phyloP scores from a whole-genome alignment of 1,140 invertebrate species.

The Pseudomyrmex dendroicus region DNA sequence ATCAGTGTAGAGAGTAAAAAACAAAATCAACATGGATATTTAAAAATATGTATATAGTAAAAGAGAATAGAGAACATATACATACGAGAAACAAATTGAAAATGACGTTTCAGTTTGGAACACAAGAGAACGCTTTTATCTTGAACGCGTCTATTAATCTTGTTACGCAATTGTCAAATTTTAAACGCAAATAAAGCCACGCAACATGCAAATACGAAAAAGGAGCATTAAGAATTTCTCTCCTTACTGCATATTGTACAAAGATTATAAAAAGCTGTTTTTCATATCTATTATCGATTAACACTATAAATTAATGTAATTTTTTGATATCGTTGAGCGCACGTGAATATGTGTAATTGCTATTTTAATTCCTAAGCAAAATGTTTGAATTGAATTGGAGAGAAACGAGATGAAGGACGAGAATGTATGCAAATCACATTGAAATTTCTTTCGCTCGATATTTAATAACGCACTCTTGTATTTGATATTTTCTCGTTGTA shows the following conservation, averaged over 20 bases:
- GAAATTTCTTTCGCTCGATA: constrained; percentile 51
- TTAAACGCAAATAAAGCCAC: background rate
- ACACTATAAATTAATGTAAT: constrained; percentile 13
- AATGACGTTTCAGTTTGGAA: background rate
- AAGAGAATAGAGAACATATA: too few relatives aligned
- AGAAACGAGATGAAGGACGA: background rate
- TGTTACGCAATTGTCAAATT: constrained; percentile 28
- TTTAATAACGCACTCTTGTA: constrained; percentile 40
- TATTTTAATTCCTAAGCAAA: background rate
- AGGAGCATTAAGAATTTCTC: background rate
- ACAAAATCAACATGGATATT: too few relatives aligned
- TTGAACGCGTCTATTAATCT: background rate
- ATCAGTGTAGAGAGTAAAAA: background rate
- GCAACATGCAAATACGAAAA: background rate
- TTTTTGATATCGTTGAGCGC: background rate
- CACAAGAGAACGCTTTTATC: background rate
- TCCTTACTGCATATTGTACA: background rate
- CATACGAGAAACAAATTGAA: constrained; percentile 5
- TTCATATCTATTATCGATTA: background rate
- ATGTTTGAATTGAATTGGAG: constrained; percentile 4
- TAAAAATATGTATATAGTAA: too few relatives aligned
- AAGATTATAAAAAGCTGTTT: background rate
- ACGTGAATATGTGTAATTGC: background rate
- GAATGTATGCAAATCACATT: constrained; percentile 50
- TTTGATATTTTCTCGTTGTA: constrained; percentile 8